phyloP scores from a whole-genome alignment of 2,113 vertebrate genomes.

The Notarius lentiginosus region DNA sequence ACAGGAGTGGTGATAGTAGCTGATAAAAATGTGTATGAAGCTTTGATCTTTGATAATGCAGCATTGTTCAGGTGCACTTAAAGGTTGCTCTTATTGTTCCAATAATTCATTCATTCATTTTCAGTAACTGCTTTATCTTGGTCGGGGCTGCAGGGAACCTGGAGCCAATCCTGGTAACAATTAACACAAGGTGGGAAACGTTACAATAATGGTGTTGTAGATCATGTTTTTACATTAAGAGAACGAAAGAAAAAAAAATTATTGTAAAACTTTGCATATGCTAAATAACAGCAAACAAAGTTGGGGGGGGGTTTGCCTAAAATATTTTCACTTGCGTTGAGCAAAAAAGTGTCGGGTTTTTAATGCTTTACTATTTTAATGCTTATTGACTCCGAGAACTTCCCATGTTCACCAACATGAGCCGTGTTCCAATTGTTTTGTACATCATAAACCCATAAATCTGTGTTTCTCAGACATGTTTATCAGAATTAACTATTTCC shows the following conservation, averaged over 20 bases:
- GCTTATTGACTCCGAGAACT: neutral
- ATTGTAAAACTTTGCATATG: neutral
- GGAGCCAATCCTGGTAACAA: neutral
- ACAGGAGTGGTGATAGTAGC: constrained; percentile 57
- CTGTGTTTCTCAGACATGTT: constrained; percentile 16
- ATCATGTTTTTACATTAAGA: neutral
- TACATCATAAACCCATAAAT: constrained; percentile 41
- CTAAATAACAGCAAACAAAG: neutral
- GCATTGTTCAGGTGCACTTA: neutral
- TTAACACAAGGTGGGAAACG: neutral
- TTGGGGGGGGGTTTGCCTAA: neutral
- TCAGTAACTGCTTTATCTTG: neutral
- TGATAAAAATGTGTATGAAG: constrained; percentile 51
- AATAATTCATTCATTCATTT: neutral
- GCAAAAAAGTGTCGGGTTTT: neutral
- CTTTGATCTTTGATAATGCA: constrained; percentile 57
- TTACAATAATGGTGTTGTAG: constrained; percentile 26
- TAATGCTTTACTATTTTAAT: neutral
- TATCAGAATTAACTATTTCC: constrained; percentile 58
- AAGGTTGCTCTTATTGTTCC: neutral
- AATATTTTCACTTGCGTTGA: neutral
- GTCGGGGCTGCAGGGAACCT: neutral
- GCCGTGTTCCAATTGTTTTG: constrained; percentile 11
- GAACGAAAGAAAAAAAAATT: neutral
- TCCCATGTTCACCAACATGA: neutral